Base-by-base conservation (phyloP, 1,140 invertebrate species). In the Drosophila punjabiensis region DNA sequence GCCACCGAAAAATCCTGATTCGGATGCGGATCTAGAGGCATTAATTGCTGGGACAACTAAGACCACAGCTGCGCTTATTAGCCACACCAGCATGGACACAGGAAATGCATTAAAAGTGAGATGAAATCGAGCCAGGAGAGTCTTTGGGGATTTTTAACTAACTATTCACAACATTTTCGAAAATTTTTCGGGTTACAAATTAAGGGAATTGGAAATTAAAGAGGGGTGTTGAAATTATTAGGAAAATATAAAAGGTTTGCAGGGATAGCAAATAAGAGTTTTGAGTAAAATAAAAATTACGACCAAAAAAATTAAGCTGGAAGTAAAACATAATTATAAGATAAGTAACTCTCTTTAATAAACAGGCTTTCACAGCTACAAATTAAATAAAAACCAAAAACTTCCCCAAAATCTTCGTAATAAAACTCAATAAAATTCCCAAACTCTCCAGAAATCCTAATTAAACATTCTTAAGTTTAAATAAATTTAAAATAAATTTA, bases 31-130 rank as follows among this genome's bases (percentile, higher is more conserved):
- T 33, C 16, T 73, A 43, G 53, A 30, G 39, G 73, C 58, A 45
- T 62, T 74, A 81, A 78, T 85, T 84, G 75, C 61, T 39, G 59
- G 50, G 39, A 45, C 30, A 53, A 53, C 50, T 8, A 9, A 55
- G 33, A 45, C 50, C 37, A 62, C 83, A 86, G 69, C 74, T 75
- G 83, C 55, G 50, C 59, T 64, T 73, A 76, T 81, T 82, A 81
- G 65, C 55, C 79, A 81, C 79, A 77, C 82, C 82, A 76, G 78
- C 82, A 85, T 77, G 37, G 65, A 45, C 55, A 60, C 32, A 41
- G 10, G n/a, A 30, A 62, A 47, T 30, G 18, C 65, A 48, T 37
- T 68, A 37, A 30, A 39, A 10, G 28, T 14, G 35, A 56, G 55
- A 39, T 56, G 55, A 39, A 56, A 56, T 56, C 55, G 11, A 35